Evolutionary conservation across 2,888 invertebrate genomes (phyloP).

Genomic region (Protophormia terraenovae): DNA sequence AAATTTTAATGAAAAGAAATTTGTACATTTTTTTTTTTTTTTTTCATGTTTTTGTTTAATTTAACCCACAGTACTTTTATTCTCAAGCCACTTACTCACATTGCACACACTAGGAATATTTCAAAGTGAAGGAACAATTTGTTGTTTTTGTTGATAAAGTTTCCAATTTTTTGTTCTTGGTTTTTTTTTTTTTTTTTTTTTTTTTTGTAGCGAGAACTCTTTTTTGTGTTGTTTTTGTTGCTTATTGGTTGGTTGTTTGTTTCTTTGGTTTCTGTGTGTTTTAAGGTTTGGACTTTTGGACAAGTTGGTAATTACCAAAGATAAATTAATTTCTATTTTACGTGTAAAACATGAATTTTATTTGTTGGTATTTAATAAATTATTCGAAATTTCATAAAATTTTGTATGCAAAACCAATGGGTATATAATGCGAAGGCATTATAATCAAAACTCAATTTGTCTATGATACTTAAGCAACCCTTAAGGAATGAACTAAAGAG

Average conservation of each 20-base stretch:
- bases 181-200: not conserved
- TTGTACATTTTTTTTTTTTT: too few relatives aligned
- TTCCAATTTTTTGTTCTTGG: not conserved
- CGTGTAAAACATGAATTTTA: constrained; percentile 56
- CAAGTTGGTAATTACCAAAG: constrained; percentile 61
- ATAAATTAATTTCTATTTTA: constrained; percentile 62
- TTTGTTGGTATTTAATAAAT: constrained; percentile 10
- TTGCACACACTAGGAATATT: not conserved
- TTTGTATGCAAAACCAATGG: not conserved
- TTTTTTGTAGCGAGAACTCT: not conserved
- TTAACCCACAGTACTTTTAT: not conserved
- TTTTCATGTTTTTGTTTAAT: too few relatives aligned
- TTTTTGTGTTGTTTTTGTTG: constrained; percentile 2
- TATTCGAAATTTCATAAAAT: constrained; percentile 6
- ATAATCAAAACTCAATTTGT: not conserved
- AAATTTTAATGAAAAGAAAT: not conserved
- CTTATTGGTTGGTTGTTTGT: constrained; percentile 16
- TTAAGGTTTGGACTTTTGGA: constrained; percentile 30
- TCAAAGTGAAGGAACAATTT: not conserved
- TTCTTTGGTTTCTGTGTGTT: constrained; percentile 27
- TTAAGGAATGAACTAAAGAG: not conserved
- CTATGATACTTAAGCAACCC: not conserved
- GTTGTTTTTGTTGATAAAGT: constrained; percentile 18
- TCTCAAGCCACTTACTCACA: not conserved
- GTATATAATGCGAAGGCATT: not conserved